Evolutionary conservation across 2,888 invertebrate genomes (phyloP).

Genomic region (Drosophila maculinotata): DNA sequence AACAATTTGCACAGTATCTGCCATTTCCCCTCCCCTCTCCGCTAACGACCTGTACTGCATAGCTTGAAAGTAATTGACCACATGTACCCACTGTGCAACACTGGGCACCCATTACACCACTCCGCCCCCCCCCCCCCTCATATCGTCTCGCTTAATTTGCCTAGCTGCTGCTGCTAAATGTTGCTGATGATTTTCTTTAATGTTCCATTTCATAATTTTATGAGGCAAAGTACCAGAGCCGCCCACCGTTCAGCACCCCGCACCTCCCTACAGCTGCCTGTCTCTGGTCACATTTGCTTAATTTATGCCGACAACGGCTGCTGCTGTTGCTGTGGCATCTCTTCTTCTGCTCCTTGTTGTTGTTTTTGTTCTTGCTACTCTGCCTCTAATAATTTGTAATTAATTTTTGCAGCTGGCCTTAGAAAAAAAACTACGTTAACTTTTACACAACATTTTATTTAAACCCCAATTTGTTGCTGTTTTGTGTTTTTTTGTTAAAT

Average conservation of each 20-base stretch:
- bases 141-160: constrained; percentile 27
- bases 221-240: constrained; percentile 42
- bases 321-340: constrained; percentile 20
- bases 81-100: constrained; percentile 39
- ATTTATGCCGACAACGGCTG: constrained; percentile 67
- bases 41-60: constrained; percentile 13
- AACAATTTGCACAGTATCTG: constrained; percentile 41
- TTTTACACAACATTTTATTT: constrained; percentile 41
- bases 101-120: background rate
- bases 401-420: constrained; percentile 73
- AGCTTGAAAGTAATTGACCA: constrained; percentile 56
- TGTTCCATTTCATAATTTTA: constrained; percentile 68
- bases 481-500: constrained; percentile 7
- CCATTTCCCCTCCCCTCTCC: background rate
- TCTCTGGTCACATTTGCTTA: constrained; percentile 55
- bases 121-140: background rate
- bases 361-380: constrained; percentile 23
- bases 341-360: constrained; percentile 3
- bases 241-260: background rate
- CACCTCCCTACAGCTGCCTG: background rate
- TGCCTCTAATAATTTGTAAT: constrained; percentile 71
- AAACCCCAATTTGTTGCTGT: constrained; percentile 33
- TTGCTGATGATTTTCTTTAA: constrained; percentile 71
- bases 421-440: constrained; percentile 25
- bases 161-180: constrained; percentile 51